Evolutionary conservation across 1,140 invertebrate genomes (phyloP).

Genomic region (Arion vulgaris): DNA sequence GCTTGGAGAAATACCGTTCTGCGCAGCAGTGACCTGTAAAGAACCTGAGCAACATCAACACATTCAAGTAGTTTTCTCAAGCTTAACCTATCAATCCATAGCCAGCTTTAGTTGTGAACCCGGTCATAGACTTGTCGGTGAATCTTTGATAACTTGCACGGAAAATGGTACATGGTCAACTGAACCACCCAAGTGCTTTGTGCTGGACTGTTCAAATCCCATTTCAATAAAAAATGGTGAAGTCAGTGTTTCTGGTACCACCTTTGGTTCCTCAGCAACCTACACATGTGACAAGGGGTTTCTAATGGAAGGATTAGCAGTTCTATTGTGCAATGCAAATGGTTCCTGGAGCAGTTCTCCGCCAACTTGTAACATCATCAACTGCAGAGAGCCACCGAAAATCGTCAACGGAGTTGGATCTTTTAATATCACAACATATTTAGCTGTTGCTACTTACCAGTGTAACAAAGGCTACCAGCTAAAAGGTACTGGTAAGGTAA

Average conservation of each 20-base stretch:
- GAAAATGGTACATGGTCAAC: conserved; percentile 90
- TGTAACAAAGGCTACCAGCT: conserved; percentile 33
- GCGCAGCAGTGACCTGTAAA: not conserved
- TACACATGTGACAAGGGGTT: conserved; percentile 24
- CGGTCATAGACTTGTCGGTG: conserved; percentile 87
- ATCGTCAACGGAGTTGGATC: not conserved
- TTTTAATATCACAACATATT: not conserved
- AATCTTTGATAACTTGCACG: conserved; percentile 81
- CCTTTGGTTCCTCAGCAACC: conserved; percentile 19
- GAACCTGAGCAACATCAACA: not conserved
- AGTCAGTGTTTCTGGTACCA: conserved; percentile 29
- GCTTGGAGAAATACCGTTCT: conserved; percentile 11
- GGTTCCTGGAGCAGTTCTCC: conserved; percentile 47
- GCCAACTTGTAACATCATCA: conserved; percentile 29
- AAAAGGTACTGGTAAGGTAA: not conserved
- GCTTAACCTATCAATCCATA: conserved; percentile 78
- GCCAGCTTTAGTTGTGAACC: conserved; percentile 87
- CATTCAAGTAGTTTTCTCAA: conserved; percentile 66
- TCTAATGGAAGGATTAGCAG: conserved; percentile 75
- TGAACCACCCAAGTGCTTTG: conserved; percentile 86
- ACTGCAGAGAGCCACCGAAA: conserved; percentile 22
- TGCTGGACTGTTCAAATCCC: conserved; percentile 56
- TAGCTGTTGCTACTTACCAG: conserved; percentile 12
- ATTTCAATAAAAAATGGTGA: not conserved
- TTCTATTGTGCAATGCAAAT: conserved; percentile 44